Percentiles rank a stretch among this genome's conserved stretches.
Evolutionary conservation across 2,113 vertebrate genomes (phyloP).

Genomic region (Parus major): DNA sequence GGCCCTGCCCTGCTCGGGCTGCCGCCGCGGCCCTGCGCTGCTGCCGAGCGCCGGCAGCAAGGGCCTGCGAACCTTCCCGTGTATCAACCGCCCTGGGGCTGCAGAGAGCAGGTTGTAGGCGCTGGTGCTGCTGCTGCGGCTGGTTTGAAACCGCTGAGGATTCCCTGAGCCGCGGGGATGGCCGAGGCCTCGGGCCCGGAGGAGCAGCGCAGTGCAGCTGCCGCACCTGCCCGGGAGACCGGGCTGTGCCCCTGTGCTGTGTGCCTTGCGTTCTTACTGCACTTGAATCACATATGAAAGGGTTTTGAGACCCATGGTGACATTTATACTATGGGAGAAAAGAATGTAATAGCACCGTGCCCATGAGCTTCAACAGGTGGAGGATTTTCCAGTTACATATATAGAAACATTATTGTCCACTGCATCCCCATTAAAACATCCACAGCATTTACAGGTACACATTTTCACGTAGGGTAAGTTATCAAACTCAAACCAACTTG

Average conservation of each 20-base stretch:
- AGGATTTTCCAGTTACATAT: background rate
- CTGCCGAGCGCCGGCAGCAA: accelerated
- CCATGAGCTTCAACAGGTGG: background rate
- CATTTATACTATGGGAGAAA: background rate
- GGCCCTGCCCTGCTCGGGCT: background rate
- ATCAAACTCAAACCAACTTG: background rate
- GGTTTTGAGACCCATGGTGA: background rate
- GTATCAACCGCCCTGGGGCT: accelerated
- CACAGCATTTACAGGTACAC: background rate
- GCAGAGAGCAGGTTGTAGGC: accelerated
- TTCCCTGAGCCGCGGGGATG: background rate
- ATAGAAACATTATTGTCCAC: background rate
- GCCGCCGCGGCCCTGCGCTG: background rate
- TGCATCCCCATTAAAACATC: accelerated
- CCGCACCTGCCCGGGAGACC: background rate
- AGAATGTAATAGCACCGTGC: background rate
- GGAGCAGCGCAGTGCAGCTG: background rate
- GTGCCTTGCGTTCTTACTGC: background rate
- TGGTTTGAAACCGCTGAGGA: accelerated
- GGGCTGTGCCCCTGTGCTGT: background rate
- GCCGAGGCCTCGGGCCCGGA: background rate
- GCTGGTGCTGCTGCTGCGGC: background rate
- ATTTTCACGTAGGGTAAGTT: accelerated
- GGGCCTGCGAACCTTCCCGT: accelerated
- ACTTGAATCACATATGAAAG: accelerated